Base-by-base conservation (phyloP, 2,888 invertebrate genomes). In the Sarcophaga carnaria region DNA sequence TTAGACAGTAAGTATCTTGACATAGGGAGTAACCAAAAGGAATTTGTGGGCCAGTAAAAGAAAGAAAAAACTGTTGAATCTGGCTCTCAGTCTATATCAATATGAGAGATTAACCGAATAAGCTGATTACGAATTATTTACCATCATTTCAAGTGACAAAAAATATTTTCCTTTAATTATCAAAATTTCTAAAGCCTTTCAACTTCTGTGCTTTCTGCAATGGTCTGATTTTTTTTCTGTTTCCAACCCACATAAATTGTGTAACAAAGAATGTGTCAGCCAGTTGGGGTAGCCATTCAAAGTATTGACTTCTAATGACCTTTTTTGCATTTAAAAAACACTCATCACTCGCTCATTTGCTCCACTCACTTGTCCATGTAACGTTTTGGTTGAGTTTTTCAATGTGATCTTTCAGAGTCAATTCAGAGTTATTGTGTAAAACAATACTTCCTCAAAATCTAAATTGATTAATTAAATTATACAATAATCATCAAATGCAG, bases 381-480 rank as follows among this genome's bases (percentile, higher is more conserved):
- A 49, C 11, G 14, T 54, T 54, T 67, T 59, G 27, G 78, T 83
- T 72, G 71, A 77, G 72, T 60, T 47, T 64, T 17, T 49, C 5
- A 49, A 66, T 37, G 64, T 79, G 63, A 69, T 54, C 54, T 37
- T 72, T 27, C n/a, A n/a, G n/a, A n/a, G 59, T 17, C 6, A 49
- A 4, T 25, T 22, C 20, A 70, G 54, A 79, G 63, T 64, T 22
- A 14, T 17, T 17, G 11, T n/a, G n/a, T n/a, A 64, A 75, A 76
- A 71, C 76, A 80, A 85, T 37, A 66, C 75, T 85, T 85, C 80
- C 84, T 80, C 25, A 71, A 80, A 71, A 80, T 76, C 71, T 80
- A 82, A 87, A 84, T 87, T 84, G 67, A 82, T 81, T 87, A 87
- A 87, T 87, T 87, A 67, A 87, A 87, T 87, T 82, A 82, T 67